A percentile compares a stretch with the other conserved stretches of the same genome.
Conservation (phyloP, 2,113 vertebrate species). For the Hiodon alosoides region DNA sequence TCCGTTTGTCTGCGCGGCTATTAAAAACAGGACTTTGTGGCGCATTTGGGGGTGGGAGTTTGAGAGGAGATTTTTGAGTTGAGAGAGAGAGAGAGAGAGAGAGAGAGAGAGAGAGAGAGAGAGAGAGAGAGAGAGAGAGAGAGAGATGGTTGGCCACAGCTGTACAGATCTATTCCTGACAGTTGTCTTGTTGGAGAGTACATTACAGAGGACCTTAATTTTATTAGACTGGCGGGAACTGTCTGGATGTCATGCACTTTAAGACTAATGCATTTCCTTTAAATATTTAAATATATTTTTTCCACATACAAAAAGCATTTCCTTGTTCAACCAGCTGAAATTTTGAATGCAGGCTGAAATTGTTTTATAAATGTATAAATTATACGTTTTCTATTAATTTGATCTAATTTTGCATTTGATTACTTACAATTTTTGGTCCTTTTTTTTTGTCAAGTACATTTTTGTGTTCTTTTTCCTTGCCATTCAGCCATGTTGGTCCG, state of each 20-base stretch:
- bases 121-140: constrained; percentile 3
- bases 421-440: not conserved
- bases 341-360: not conserved
- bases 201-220: constrained; percentile 19
- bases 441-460: not conserved
- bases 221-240: constrained; percentile 32
- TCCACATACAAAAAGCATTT: constrained; percentile 31
- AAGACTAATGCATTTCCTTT: constrained; percentile 60
- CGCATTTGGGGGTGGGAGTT: no score
- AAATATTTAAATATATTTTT: constrained; percentile 59
- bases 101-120: constrained; percentile 10
- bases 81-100: not conserved
- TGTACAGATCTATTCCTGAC: not conserved
- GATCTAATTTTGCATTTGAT: not conserved
- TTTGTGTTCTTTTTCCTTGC: not conserved
- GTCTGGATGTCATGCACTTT: constrained; percentile 25
- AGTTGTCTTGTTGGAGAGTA: constrained; percentile 28
- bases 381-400: not conserved
- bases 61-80: no score
- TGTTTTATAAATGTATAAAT: not conserved
- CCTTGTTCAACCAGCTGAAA: constrained; percentile 5
- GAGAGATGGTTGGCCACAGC: not conserved
- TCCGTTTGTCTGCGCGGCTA: no score
- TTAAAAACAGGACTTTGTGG: no score
- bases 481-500: no score